Base-by-base conservation (phyloP, 2,113 vertebrate species). In the Turnix velox region DNA sequence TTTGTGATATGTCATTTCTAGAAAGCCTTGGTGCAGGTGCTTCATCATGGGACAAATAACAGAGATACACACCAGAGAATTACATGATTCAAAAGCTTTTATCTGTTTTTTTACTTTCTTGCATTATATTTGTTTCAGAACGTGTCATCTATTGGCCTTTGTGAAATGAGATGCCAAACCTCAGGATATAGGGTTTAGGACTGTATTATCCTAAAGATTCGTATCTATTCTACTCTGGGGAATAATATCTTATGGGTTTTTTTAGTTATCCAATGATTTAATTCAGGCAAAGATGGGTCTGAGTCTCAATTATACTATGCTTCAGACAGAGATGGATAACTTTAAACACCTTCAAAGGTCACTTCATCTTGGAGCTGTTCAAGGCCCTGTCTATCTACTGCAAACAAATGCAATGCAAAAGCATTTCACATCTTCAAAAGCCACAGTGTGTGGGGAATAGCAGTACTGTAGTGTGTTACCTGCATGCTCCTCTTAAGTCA, bases 1-100 rank as follows among this genome's bases (percentile, higher is more conserved):
- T 91, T 43, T 87, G 91, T 85, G 78, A 89, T 85, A 82, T 71
- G 94, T 91, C 81, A 91, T 94, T 94, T 92, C 92, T 73, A 83
- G 87, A 91, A 89, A 91, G 75, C 58, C 39, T 66, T 37, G 51
- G 18, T 95, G 58, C 67, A 87, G 81, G 75, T 93, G 42, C 84
- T 96, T 78, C 58, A 76, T 96, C 94, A 92, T 77, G 46, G 71
- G 75, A 59, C n/a, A 73, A n/a, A 2, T 18, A 87, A 85, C 35
- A 90, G 83, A 88, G 25, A 84, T 42, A 79, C 40, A 63, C 63
- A 62, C 39, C 42, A 79, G 49, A 89, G 82, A 91, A 73, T 13
- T 25, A 84, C 33, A 59, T 65, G 66, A 94, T 75, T 88, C 90
- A 82, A 84, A 95, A 5, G 23, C 62, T 87, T 84, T 87, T 68